These are phyloP conservation scores for Clavelina lepadiformis DNA, from an alignment of 23 tunicate species.

Conservation along the genomic window DNA sequence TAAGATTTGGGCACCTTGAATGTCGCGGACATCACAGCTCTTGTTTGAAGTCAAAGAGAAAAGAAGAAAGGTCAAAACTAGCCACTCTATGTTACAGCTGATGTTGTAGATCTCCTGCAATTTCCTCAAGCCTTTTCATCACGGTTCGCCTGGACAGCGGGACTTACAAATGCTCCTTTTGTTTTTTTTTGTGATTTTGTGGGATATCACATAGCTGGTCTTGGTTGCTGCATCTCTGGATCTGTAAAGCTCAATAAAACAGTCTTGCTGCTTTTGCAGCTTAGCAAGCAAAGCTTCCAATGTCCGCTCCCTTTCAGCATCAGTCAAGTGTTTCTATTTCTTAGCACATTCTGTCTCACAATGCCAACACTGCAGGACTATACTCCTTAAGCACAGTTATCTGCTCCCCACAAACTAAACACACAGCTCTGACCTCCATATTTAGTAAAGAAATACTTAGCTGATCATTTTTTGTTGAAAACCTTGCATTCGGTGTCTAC, in stretches of 20 bases:
- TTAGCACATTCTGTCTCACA: slow-evolving; percentile 2
- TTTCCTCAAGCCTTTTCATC: slow-evolving; percentile 9
- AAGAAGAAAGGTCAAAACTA: slow-evolving; percentile 1
- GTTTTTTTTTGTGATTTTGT: slow-evolving; percentile 9
- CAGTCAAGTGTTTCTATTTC: slow-evolving; percentile 1
- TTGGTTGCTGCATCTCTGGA: slow-evolving; percentile 11
- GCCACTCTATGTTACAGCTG: slow-evolving; percentile 8
- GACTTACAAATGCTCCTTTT: not conserved
- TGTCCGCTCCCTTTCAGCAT: not conserved
- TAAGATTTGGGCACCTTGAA: slow-evolving; percentile 18
- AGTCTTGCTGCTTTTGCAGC: slow-evolving; percentile 2
- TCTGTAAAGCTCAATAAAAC: not conserved
- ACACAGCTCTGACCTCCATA: too few species aligned
- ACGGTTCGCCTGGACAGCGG: slow-evolving; percentile 7
- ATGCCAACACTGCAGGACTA: not conserved
- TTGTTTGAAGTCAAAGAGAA: not conserved
- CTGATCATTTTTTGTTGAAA: too few species aligned
- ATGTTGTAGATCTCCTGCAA: not conserved
- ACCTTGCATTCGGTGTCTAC: not conserved
- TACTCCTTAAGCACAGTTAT: slow-evolving; percentile 5
- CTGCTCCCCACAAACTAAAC: slow-evolving; percentile 7
- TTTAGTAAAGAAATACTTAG: too few species aligned
- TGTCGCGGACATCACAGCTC: slow-evolving; percentile 11
- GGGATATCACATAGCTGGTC: not conserved
- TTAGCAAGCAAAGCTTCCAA: not conserved